These are phyloP conservation scores for Mustelus asterias DNA, from an alignment of 2,113 vertebrate genomes.

Conservation along the genomic window DNA sequence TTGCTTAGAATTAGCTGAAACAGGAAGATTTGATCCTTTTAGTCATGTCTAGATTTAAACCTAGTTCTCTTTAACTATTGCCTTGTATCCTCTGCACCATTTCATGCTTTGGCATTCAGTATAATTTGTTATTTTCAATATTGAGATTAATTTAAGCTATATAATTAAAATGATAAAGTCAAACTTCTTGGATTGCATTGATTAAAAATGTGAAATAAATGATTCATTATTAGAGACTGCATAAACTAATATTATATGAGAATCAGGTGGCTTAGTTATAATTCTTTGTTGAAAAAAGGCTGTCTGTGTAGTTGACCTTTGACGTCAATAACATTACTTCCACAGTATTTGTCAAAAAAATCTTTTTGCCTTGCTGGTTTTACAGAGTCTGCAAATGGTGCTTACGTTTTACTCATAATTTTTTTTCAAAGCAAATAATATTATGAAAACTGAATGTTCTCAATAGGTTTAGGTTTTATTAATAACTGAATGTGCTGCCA, in stretches of 20 bases:
- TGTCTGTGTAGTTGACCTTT: neutral
- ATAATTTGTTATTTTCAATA: neutral
- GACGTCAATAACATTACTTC: neutral
- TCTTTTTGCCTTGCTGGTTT: neutral
- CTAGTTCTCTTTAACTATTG: neutral
- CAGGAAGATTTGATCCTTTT: neutral
- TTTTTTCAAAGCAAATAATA: neutral
- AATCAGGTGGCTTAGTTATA: neutral
- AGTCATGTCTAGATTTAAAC: neutral
- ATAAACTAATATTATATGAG: neutral
- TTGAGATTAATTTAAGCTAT: neutral
- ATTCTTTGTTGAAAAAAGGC: neutral
- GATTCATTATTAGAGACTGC: neutral
- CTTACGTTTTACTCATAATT: neutral
- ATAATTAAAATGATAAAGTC: neutral
- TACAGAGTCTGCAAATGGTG: neutral
- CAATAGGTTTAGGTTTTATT: neutral
- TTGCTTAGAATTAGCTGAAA: neutral
- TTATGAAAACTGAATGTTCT: neutral
- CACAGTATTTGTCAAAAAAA: neutral
- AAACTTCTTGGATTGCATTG: neutral
- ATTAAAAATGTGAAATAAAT: neutral
- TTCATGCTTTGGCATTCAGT: neutral
- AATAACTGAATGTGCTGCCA: neutral
- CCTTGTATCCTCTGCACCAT: neutral